Conservation (phyloP, 2,888 invertebrate species). For the Chalcosyrphus nemorum region DNA sequence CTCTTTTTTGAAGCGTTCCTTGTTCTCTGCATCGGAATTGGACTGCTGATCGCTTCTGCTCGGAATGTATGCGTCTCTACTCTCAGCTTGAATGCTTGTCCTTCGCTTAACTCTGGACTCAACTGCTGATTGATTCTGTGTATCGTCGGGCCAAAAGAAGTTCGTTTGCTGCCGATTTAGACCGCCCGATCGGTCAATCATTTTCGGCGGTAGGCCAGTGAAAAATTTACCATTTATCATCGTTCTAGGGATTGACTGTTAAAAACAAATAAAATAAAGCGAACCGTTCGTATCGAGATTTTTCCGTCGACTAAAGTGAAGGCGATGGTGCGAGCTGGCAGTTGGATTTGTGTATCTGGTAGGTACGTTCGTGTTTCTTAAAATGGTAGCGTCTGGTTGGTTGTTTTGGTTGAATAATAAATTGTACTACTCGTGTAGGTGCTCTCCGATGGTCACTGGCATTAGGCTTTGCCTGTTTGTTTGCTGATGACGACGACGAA, state of each 20-base stretch:
- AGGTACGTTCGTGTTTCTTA: conserved; percentile 55
- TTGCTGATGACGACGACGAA: conserved; percentile 6
- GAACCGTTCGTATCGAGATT: conserved; percentile 65
- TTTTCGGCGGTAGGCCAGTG: conserved; percentile 80
- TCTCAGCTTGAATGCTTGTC: conserved; percentile 76
- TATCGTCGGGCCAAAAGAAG: conserved; percentile 82
- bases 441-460: conserved; percentile 61
- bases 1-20: conserved; percentile 80
- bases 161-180: conserved; percentile 80
- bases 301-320: conserved; percentile 63
- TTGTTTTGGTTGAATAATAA: conserved; percentile 35
- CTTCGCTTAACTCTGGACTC: conserved; percentile 77
- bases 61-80: conserved; percentile 20
- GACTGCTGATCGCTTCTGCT: too few species aligned
- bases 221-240: conserved; percentile 82
- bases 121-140: conserved; percentile 76
- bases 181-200: conserved; percentile 78
- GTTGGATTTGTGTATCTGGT: conserved; percentile 20
- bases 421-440: conserved; percentile 60
- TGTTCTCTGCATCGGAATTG: conserved; percentile 76
- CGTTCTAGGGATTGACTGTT: not conserved
- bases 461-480: too few species aligned
- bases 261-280: conserved; percentile 10
- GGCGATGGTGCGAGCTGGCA: conserved; percentile 43
- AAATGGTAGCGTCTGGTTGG: conserved; percentile 54